Conservation (phyloP, 2,113 vertebrate genomes). For the Nematolebias whitei region DNA sequence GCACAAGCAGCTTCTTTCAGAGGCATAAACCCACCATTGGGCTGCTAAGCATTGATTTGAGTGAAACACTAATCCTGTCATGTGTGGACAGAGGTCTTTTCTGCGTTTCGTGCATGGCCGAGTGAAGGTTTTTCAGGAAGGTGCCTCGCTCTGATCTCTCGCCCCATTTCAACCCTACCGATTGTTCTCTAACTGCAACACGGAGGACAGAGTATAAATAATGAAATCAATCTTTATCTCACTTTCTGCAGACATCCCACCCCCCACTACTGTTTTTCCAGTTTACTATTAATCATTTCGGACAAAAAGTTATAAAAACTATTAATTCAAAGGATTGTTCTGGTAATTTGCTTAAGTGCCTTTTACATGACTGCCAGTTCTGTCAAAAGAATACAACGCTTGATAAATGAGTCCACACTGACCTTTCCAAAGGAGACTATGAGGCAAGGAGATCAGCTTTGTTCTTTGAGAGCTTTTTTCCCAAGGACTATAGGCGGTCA, state of each 20-base stretch:
- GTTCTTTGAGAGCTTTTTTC: conserved; percentile 8
- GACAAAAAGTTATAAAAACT: conserved; percentile 31
- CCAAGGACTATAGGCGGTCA: conserved; percentile 6
- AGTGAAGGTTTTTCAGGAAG: conserved; percentile 26
- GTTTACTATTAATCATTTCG: conserved; percentile 45
- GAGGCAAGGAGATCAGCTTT: conserved; percentile 5
- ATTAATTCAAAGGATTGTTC: conserved; percentile 40
- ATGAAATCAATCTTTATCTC: conserved; percentile 21
- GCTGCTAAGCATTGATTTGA: conserved; percentile 28
- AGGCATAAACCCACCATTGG: conserved; percentile 7
- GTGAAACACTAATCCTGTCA: conserved; percentile 34
- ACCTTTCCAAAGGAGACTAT: conserved; percentile 36
- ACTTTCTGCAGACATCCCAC: conserved; percentile 13
- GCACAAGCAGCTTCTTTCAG: conserved; percentile 34
- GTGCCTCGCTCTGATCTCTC: conserved; percentile 23
- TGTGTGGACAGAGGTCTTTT: conserved; percentile 7
- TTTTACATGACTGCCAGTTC: conserved; percentile 19
- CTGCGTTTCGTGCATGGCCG: conserved; percentile 24
- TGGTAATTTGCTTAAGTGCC: conserved; percentile 55
- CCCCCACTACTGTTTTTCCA: not conserved
- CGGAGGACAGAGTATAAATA: conserved; percentile 9
- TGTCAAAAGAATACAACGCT: conserved; percentile 29
- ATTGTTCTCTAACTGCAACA: conserved; percentile 16
- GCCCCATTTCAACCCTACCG: conserved; percentile 5
- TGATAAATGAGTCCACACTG: conserved; percentile 38